Evolutionary conservation across 2,113 vertebrate species (phyloP), one percentile per base, ranked within the genome.

Genomic region (Neoarius graeffei): DNA sequence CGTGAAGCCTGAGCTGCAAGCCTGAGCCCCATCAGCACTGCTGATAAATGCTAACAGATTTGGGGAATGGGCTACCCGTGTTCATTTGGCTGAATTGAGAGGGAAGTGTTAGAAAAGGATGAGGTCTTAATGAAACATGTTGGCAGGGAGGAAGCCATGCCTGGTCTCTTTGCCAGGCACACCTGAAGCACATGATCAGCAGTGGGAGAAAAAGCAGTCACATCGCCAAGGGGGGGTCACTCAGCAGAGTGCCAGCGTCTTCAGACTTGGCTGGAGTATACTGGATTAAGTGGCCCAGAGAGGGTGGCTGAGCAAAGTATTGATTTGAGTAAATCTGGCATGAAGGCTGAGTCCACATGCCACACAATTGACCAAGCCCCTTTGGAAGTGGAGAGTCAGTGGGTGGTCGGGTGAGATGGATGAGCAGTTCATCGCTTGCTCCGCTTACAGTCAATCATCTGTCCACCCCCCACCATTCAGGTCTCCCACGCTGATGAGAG

Each of bases 311-410:
- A 88, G 88, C 86, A 42, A 69, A 87, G 80, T 91, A 93, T 90
- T 93, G 94, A 96, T 94, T 94, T 90, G 91, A 94, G 91, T 92
- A 93, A 95, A 94, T 94, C 90, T 87, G 90, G 89, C 92, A 91
- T 88, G 91, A 94, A 91, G 93, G 92, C 92, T 93, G 88, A 91
- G 91, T 87, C 88, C 85, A 92, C 80, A 64, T 94, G 92, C 91
- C 91, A 94, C 92, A 91, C 92, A 93, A 93, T 94, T 92, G 90
- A 92, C 93, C 93, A 93, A 87, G 81, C 92, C 92, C 91, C 94
- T 95, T 93, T 94, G 94, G 92, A 93, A 90, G 85, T 86, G 90
- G 89, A 91, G 90, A 85, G 91, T 92, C 90, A 89, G 92, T 86
- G 42, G 91, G 93, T 82, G 80, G 92, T 85, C 15, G 23, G 83